These are phyloP conservation scores for Acrocera orbiculus DNA, from an alignment of 2,888 invertebrate species.

Conservation along the genomic window DNA sequence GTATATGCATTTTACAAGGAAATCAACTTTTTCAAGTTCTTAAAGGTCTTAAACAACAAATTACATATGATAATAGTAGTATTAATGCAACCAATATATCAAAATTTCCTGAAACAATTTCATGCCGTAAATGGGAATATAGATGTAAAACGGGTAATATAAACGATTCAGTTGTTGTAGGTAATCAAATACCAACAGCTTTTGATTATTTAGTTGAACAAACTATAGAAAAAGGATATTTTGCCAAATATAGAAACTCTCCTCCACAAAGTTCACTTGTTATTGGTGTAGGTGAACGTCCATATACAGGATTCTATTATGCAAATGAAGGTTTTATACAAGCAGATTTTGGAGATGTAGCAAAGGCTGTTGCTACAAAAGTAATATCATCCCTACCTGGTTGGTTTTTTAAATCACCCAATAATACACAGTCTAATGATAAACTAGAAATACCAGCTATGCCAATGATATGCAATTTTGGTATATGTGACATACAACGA, in stretches of 20 bases:
- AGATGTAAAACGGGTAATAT: conserved; percentile 52
- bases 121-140: conserved; percentile 77
- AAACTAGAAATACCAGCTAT: conserved; percentile 35
- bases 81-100: conserved; percentile 5
- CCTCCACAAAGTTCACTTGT: conserved; percentile 62
- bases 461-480: conserved; percentile 59
- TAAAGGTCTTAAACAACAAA: conserved; percentile 51
- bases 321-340: conserved; percentile 74
- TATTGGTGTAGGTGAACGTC: conserved; percentile 60
- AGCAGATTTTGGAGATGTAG: conserved; percentile 76
- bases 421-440: conserved; percentile 27
- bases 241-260: conserved; percentile 44
- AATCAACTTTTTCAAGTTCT: conserved; percentile 57
- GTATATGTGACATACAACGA: conserved; percentile 61
- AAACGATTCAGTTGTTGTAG: conserved; percentile 62
- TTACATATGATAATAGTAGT: conserved; percentile 23
- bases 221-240: conserved; percentile 23
- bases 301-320: conserved; percentile 77
- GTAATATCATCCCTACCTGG: conserved; percentile 65
- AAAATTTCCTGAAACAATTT: conserved; percentile 32
- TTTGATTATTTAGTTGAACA: conserved; percentile 68
- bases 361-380: conserved; percentile 77
- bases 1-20: conserved; percentile 55
- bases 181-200: conserved; percentile 40
- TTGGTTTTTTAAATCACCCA: conserved; percentile 30